Evolutionary conservation across 2,888 invertebrate genomes (phyloP).

Genomic region (Drosophila neonasuta): DNA sequence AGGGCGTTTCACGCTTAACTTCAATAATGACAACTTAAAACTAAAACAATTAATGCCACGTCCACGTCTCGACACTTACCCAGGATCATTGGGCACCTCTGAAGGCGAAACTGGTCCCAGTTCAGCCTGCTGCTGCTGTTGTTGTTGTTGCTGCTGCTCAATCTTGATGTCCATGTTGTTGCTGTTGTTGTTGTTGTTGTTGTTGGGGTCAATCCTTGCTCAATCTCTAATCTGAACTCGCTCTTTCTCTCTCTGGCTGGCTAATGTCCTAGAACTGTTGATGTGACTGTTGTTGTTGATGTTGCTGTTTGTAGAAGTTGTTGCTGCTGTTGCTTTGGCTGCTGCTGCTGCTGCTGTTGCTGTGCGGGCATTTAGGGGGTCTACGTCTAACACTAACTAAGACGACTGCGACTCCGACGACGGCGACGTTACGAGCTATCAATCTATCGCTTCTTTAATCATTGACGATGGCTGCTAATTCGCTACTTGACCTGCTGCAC

Average conservation of each 20-base stretch:
- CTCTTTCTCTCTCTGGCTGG: constrained; percentile 8
- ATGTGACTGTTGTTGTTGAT: constrained; percentile 39
- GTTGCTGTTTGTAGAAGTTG: neutral
- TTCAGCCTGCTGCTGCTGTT: constrained; percentile 82
- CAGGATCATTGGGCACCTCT: constrained; percentile 97
- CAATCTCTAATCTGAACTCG: neutral
- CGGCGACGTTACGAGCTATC: constrained; percentile 43
- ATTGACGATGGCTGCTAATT: constrained; percentile 65
- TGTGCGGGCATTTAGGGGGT: constrained; percentile 48
- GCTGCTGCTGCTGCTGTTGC: constrained; percentile 39
- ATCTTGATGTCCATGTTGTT: constrained; percentile 80
- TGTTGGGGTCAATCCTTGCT: constrained; percentile 14
- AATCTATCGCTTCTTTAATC: constrained; percentile 58
- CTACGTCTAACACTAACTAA: constrained; percentile 62
- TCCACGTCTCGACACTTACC: constrained; percentile 85
- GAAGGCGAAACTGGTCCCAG: constrained; percentile 91
- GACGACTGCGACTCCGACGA: constrained; percentile 49
- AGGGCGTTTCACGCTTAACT: constrained; percentile 27
- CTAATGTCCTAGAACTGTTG: constrained; percentile 44
- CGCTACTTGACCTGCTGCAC: constrained; percentile 56
- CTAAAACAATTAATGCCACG: constrained; percentile 77
- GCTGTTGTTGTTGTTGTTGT: neutral
- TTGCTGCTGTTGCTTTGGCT: constrained; percentile 39
- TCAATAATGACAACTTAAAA: constrained; percentile 73
- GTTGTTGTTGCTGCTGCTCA: constrained; percentile 71